phyloP scores from a whole-genome alignment of 1,140 invertebrate genomes.

The Halictus rubicundus region DNA sequence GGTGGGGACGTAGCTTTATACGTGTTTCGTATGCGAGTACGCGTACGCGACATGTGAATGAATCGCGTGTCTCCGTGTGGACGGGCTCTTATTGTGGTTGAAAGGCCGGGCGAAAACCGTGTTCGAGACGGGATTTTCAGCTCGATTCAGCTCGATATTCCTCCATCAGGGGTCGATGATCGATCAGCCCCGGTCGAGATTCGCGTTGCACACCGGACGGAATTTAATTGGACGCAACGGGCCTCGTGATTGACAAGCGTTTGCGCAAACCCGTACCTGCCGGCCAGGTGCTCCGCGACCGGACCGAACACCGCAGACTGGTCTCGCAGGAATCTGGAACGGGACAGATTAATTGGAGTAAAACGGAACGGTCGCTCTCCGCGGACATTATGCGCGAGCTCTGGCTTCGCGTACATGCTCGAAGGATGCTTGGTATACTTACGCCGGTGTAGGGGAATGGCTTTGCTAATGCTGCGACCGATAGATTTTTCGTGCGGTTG shows the following conservation, averaged over 20 bases:
- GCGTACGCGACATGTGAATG: too few species aligned
- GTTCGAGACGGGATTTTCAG: too few species aligned
- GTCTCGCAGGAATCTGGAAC: constrained; percentile 31
- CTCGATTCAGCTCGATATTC: not conserved
- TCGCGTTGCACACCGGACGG: not conserved
- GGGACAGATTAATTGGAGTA: constrained; percentile 26
- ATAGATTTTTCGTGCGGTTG: too few species aligned
- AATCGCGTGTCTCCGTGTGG: too few species aligned
- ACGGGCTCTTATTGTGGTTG: constrained; percentile 12
- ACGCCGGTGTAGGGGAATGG: not conserved
- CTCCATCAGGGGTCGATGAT: constrained; percentile 28
- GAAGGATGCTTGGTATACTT: not conserved
- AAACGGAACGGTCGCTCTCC: not conserved
- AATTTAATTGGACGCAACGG: constrained; percentile 1
- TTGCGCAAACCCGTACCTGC: constrained; percentile 34
- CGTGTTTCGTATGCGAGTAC: too few species aligned
- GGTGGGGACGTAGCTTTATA: too few species aligned
- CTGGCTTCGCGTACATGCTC: not conserved
- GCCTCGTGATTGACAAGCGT: constrained; percentile 20
- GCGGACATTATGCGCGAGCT: not conserved
- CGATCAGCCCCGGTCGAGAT: not conserved
- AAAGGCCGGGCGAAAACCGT: too few species aligned
- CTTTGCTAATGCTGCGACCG: not conserved
- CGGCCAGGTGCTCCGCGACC: constrained; percentile 10
- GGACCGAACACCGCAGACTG: not conserved